Evolutionary conservation across 2,888 invertebrate genomes (phyloP), one percentile per base, ranked within the genome.

Genomic region (Eupeodes latifasciatus): DNA sequence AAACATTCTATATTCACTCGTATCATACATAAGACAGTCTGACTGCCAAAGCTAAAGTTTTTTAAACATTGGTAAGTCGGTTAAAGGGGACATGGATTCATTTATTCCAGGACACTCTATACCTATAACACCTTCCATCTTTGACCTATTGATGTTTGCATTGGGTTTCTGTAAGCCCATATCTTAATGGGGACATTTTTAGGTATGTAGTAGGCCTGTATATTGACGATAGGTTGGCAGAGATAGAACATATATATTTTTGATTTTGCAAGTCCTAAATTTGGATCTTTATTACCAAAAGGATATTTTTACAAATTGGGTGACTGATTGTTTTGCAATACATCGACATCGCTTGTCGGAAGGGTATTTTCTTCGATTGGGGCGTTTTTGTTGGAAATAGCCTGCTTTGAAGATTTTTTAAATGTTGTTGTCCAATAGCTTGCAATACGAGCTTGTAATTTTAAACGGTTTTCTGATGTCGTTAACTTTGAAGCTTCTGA

Each of bases 351-450:
- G 14, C 27, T 6, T 16, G 34, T 5, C 36, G 79, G n/a, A 16
- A 47, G 44, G 19, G 59, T 27, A 14, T 44, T 61, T 0, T 78
- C 71, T 14, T 74, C 71, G 14, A 53, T n/a, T 10, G 89, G 83
- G 19, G 83, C 86, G 6, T 87, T 89, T 4, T 87, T 89, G 14
- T 89, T 49, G 6, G 76, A 66, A 7, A 89, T 59, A 27, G 82
- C 34, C 10, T 84, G 84, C 16, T 78, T 81, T 6, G 53, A n/a
- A 1, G 66, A 11, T 44, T 77, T 84, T 53, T 91, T 91, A 55
- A 93, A 92, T 0, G 92, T 90, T 0, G 89, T 79, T 74, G 91
- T 91, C 92, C 92, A 93, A 87, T 92, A 92, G 47, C 67, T 89
- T 0, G 92, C 91, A 16, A 92, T 85, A 0, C 93, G 92, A 4